These are phyloP conservation scores for Luidia sarsii DNA, from an alignment of 53 echinoderm and acorn worm genomes.

Conservation along the genomic window DNA sequence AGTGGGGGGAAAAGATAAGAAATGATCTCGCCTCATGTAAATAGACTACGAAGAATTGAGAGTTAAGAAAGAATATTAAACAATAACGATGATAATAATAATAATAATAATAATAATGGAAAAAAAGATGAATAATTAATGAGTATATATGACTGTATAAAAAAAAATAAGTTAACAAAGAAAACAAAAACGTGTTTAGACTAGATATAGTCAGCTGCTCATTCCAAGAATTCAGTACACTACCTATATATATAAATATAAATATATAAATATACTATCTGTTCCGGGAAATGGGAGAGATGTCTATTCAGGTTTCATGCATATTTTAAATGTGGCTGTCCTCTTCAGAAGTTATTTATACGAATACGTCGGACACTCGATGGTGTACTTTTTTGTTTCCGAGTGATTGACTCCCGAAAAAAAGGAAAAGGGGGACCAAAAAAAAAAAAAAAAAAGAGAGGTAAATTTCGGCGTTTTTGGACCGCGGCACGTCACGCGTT, in stretches of 20 bases:
- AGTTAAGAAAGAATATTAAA: too few relatives aligned
- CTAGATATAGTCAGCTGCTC: slow-evolving; percentile 44
- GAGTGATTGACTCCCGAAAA: too few relatives aligned
- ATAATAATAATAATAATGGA: neutral
- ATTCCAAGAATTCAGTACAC: slow-evolving; percentile 20
- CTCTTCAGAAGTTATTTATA: neutral
- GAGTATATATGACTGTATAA: slow-evolving; percentile 52
- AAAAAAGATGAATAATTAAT: neutral
- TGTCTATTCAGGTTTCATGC: slow-evolving; percentile 27
- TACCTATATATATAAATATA: slow-evolving; percentile 50
- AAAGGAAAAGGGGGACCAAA: too few relatives aligned
- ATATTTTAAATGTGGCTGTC: slow-evolving; percentile 1
- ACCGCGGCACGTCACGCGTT: too few relatives aligned
- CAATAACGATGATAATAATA: too few relatives aligned
- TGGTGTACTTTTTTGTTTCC: too few relatives aligned
- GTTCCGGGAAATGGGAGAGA: slow-evolving; percentile 15
- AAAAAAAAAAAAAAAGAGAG: too few relatives aligned
- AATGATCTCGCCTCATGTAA: slow-evolving; percentile 51
- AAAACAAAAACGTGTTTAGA: slow-evolving; percentile 34
- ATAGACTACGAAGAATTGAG: slow-evolving; percentile 34
- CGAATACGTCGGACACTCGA: neutral
- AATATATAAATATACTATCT: slow-evolving; percentile 55
- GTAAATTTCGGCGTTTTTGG: too few relatives aligned
- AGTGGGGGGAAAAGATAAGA: too few relatives aligned
- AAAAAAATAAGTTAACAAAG: slow-evolving; percentile 19